Percentiles rank a stretch among this genome's conserved stretches.
Conservation (phyloP, 2,797 vertebrate genomes). For the Nasua narica region DNA sequence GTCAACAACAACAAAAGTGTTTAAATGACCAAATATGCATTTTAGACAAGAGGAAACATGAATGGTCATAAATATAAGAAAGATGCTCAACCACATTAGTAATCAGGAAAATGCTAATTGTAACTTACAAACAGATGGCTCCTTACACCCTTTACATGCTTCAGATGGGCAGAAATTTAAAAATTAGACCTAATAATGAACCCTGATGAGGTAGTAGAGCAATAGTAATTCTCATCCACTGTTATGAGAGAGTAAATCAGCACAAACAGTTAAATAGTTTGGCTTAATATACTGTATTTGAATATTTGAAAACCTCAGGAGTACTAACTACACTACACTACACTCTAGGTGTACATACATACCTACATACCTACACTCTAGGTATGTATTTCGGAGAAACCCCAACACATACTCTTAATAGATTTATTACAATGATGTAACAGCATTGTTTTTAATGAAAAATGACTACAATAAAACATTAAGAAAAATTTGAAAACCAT, state of each 20-base stretch:
- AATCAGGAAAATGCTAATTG: background rate
- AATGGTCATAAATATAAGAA: background rate
- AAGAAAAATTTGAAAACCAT: background rate
- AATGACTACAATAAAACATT: background rate
- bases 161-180: background rate
- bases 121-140: background rate
- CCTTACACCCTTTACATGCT: background rate
- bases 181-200: background rate
- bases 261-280: background rate
- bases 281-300: background rate
- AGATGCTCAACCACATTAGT: background rate
- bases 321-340: too few species aligned
- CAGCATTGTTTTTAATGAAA: background rate
- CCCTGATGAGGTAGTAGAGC: background rate
- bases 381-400: background rate
- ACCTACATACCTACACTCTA: too few species aligned
- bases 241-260: background rate
- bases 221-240: background rate
- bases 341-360: too few species aligned
- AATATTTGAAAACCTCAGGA: background rate
- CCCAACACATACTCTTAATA: background rate
- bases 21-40: background rate
- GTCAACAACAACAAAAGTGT: background rate
- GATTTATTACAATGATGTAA: background rate
- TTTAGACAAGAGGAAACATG: background rate